phyloP scores from a whole-genome alignment of 2,113 vertebrate species.

The Chlamydotis undulata region DNA sequence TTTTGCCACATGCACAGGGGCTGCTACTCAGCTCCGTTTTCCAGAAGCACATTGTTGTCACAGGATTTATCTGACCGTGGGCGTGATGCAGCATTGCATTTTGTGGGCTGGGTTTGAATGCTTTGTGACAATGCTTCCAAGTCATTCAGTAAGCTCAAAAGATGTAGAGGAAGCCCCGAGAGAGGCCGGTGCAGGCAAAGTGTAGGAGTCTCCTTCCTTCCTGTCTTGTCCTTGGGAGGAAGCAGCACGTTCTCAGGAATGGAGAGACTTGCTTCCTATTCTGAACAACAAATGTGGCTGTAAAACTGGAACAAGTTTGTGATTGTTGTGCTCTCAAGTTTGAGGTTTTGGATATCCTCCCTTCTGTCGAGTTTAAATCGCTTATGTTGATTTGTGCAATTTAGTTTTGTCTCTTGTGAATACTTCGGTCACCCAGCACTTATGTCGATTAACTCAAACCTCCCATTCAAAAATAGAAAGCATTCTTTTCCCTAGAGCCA shows the following conservation, averaged over 20 bases:
- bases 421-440: neutral
- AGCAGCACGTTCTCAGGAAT: neutral
- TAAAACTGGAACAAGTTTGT: neutral
- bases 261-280: neutral
- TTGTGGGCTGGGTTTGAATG: neutral
- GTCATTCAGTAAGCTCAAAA: neutral
- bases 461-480: neutral
- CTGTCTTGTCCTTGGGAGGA: neutral
- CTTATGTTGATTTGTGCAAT: neutral
- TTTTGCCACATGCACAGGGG: neutral
- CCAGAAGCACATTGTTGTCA: neutral
- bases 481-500: neutral
- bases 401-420: neutral
- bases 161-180: neutral
- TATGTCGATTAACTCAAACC: neutral
- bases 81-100: rapidly evolving
- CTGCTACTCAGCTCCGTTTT: neutral
- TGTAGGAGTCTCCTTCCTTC: constrained; percentile 33
- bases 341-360: neutral
- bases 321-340: neutral
- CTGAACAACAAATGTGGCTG: neutral
- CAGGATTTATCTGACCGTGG: neutral
- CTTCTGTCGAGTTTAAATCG: neutral
- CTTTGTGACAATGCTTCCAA: neutral
- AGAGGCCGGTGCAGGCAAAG: neutral